Conservation (phyloP, 2,113 vertebrate species). For the Misgurnus anguillicaudatus region DNA sequence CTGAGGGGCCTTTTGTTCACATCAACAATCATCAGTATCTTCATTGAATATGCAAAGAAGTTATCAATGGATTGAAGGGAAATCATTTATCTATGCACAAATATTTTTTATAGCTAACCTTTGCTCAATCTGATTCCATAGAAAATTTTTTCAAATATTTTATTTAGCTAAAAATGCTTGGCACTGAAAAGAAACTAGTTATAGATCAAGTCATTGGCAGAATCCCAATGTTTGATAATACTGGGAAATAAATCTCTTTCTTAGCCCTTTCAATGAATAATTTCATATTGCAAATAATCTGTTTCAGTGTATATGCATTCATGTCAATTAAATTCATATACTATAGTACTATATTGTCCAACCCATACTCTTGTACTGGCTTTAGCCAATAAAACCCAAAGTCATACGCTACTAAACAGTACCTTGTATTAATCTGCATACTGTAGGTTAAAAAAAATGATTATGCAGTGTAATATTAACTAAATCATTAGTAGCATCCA, state of each 20-base stretch:
- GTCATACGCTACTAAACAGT: no score
- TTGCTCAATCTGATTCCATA: slow-evolving; percentile 15
- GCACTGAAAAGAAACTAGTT: background rate
- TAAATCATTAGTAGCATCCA: background rate
- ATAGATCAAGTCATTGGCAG: background rate
- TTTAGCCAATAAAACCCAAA: no score
- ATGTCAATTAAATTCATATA: no score
- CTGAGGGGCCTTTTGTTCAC: slow-evolving; percentile 59
- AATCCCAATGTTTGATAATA: no score
- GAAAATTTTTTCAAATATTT: background rate
- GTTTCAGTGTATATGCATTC: no score
- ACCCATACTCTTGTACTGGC: no score
- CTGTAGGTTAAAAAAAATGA: background rate
- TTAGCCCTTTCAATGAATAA: no score
- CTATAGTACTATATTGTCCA: no score
- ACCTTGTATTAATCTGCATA: background rate
- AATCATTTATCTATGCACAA: slow-evolving; percentile 50
- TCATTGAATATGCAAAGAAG: slow-evolving; percentile 56
- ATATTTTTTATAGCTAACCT: background rate
- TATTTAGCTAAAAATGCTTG: no score
- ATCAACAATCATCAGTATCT: slow-evolving; percentile 22
- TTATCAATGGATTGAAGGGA: slow-evolving; percentile 47
- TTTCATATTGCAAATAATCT: no score
- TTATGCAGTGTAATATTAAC: background rate
- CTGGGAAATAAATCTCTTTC: no score